Conservation (phyloP, 2,113 vertebrate species). For the Eulacestoma nigropectus region DNA sequence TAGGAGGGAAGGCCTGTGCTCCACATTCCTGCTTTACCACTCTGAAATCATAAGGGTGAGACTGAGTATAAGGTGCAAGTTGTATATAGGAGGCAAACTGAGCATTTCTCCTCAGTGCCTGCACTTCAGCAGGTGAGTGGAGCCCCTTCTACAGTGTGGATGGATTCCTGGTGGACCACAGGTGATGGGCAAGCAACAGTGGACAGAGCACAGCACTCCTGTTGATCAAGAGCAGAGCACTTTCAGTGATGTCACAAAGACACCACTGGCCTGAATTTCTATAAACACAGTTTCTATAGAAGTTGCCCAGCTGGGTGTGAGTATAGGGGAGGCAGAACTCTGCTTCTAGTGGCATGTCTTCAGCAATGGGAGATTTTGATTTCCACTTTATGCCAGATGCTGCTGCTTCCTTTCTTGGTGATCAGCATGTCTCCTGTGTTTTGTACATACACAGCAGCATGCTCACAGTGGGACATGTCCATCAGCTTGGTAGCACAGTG, state of each 20-base stretch:
- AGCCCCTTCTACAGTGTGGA: background rate
- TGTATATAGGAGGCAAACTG: background rate
- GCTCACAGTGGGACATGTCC: background rate
- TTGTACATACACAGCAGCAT: background rate
- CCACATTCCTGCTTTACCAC: background rate
- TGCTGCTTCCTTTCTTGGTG: background rate
- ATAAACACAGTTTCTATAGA: background rate
- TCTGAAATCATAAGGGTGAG: background rate
- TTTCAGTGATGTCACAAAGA: background rate
- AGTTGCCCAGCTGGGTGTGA: background rate
- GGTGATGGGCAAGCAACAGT: background rate
- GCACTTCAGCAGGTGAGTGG: background rate
- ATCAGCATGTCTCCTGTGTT: background rate
- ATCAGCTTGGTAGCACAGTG: background rate
- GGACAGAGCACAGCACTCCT: background rate
- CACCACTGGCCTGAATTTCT: background rate
- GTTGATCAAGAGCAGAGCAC: background rate
- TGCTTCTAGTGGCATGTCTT: background rate
- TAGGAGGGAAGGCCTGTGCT: background rate
- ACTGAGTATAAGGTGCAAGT: background rate
- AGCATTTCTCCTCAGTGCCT: background rate
- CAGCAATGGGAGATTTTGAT: background rate
- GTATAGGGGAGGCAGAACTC: background rate
- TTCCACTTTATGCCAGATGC: background rate
- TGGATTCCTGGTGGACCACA: background rate